Evolutionary conservation across 2,113 vertebrate genomes (phyloP).

Genomic region (Picathartes gymnocephalus): DNA sequence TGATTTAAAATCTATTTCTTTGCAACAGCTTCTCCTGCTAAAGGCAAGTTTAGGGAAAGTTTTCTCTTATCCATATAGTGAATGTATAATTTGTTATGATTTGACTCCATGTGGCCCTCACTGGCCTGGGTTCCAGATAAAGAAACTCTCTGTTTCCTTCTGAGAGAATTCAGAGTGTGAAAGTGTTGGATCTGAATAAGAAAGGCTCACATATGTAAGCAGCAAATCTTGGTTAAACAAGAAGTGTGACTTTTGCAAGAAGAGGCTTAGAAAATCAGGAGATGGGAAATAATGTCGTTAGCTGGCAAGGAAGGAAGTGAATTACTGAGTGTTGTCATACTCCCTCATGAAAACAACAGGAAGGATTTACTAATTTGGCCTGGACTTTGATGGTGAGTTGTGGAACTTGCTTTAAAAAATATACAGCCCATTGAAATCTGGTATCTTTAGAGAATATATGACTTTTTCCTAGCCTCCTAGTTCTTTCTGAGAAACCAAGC

Average conservation of each 20-base stretch:
- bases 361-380: background rate
- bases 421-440: rapidly evolving
- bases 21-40: background rate
- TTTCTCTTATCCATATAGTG: background rate
- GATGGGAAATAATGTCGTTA: rapidly evolving
- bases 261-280: background rate
- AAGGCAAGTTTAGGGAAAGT: background rate
- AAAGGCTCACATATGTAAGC: background rate
- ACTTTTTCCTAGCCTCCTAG: background rate
- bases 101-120: background rate
- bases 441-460: background rate
- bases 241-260: background rate
- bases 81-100: background rate
- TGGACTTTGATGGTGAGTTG: background rate
- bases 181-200: background rate
- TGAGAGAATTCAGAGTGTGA: background rate
- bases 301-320: background rate
- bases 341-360: background rate
- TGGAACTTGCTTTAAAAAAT: background rate
- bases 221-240: background rate
- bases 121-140: background rate
- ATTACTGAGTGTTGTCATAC: background rate
- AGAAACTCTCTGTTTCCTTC: background rate
- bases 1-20: background rate
- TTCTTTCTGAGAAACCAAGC: background rate